A percentile compares a stretch with the other conserved stretches of the same genome.
Evolutionary conservation across 2,888 invertebrate genomes (phyloP).

Genomic region (Amorpha juglandis): DNA sequence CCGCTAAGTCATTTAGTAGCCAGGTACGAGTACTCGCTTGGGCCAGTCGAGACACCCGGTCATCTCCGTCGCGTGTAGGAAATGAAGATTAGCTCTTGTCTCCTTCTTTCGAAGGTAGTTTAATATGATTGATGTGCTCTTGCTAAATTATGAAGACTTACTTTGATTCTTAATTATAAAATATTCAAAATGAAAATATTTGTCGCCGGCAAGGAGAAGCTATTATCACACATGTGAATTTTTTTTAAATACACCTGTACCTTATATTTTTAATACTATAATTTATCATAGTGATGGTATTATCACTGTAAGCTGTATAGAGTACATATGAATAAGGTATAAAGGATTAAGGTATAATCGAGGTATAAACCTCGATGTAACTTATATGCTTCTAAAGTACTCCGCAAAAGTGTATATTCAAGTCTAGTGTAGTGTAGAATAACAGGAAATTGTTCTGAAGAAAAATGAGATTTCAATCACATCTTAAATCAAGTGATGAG

Average conservation of each 20-base stretch:
- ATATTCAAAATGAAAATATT: too few species aligned
- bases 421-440: background rate
- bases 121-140: conserved; percentile 30
- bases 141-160: conserved; percentile 26
- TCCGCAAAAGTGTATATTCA: background rate
- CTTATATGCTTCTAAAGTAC: too few species aligned
- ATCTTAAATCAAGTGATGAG: conserved; percentile 63
- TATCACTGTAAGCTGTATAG: too few species aligned
- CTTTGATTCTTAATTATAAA: background rate
- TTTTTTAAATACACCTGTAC: too few species aligned
- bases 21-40: conserved; percentile 63
- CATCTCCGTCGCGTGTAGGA: conserved; percentile 59
- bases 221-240: too few species aligned
- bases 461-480: conserved; percentile 62
- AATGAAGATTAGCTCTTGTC: conserved; percentile 54
- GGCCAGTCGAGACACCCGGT: conserved; percentile 50
- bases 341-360: too few species aligned
- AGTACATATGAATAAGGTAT: too few species aligned
- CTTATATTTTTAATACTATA: too few species aligned
- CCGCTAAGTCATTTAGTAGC: conserved; percentile 66
- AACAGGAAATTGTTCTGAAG: conserved; percentile 32
- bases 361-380: too few species aligned
- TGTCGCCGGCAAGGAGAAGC: too few species aligned
- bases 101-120: conserved; percentile 37
- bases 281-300: too few species aligned